These are phyloP conservation scores for Cyphomyrus plagiostoma DNA, from an alignment of 2,113 vertebrate species.

Conservation along the genomic window DNA sequence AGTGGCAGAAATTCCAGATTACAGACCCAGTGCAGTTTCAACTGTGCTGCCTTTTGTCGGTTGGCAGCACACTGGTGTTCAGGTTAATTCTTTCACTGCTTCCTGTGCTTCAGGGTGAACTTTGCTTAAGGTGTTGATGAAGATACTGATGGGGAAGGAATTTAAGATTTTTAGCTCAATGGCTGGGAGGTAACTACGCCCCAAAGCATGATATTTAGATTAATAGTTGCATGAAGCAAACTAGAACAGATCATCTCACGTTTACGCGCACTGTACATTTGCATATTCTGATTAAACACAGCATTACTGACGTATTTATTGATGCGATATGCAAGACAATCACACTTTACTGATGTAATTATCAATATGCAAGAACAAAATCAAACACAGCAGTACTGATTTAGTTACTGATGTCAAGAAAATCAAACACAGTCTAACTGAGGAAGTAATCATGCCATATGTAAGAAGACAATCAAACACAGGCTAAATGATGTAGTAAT, in stretches of 20 bases:
- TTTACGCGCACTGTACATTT: constrained; percentile 2
- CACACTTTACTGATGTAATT: not conserved
- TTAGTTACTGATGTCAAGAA: not conserved
- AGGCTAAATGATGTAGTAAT: not conserved
- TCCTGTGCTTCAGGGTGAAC: not conserved
- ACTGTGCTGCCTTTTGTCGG: not conserved
- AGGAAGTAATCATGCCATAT: not conserved
- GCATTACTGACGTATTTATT: not conserved
- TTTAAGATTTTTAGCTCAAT: constrained; percentile 22
- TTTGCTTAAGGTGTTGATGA: not conserved
- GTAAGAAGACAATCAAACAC: not conserved
- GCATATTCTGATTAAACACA: not conserved
- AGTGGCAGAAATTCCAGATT: not conserved
- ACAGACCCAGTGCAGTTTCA: not conserved
- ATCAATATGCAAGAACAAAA: not conserved
- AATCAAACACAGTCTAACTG: not conserved
- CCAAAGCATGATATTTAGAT: constrained; percentile 31
- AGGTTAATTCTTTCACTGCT: not conserved
- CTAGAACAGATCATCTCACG: constrained; percentile 27
- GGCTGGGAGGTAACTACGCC: not conserved
- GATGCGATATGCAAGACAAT: not conserved
- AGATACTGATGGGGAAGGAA: not conserved
- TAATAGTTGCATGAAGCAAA: constrained; percentile 44
- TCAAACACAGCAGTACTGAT: not conserved
- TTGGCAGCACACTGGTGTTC: not conserved